A percentile compares a stretch with the other conserved stretches of the same genome.
Evolutionary conservation across 64 coral and sea anemone species (phyloP).

Genomic region (Cladopsammia gracilis): DNA sequence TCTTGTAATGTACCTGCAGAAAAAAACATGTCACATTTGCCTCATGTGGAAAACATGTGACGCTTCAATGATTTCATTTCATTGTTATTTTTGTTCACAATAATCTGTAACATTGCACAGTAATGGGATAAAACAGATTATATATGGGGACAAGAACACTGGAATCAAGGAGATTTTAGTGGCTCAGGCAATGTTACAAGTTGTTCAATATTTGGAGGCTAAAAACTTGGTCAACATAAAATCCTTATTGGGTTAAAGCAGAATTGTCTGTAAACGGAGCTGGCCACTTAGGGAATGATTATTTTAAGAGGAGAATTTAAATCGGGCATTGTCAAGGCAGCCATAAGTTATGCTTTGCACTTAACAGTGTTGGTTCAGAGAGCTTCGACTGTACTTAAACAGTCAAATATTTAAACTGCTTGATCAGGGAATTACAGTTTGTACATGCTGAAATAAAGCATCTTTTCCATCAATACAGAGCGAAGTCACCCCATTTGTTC

Average conservation of each 20-base stretch:
- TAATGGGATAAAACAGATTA: background rate
- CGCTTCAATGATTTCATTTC: background rate
- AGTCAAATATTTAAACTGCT: no score
- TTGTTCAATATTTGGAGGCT: background rate
- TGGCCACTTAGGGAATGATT: no score
- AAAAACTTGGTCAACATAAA: background rate
- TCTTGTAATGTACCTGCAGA: no score
- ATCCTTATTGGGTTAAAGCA: background rate
- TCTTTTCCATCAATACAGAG: no score
- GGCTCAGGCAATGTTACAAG: background rate
- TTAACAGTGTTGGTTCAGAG: no score
- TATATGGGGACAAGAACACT: background rate
- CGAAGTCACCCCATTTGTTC: no score
- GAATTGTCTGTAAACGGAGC: background rate
- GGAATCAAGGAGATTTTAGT: background rate
- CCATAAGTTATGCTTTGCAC: no score
- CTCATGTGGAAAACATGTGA: constrained; percentile 1
- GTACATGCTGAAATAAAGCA: no score
- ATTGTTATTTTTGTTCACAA: background rate
- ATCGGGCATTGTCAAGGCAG: no score
- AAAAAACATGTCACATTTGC: background rate
- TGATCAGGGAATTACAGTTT: no score
- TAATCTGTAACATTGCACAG: background rate
- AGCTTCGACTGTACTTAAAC: no score
- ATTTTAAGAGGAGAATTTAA: no score